phyloP scores from a whole-genome alignment of 1,140 invertebrate species.

The Papilio dardanus region DNA sequence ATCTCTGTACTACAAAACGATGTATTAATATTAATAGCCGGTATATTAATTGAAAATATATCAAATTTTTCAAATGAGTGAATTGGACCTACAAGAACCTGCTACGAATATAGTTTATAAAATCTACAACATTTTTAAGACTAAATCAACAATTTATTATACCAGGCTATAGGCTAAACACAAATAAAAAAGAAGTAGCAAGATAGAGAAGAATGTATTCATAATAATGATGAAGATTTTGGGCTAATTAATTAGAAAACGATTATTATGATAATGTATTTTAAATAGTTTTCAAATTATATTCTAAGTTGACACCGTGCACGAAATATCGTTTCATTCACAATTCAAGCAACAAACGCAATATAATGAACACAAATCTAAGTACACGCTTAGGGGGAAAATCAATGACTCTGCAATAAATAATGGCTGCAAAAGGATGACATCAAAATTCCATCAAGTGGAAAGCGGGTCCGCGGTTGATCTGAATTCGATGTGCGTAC shows the following conservation, averaged over 20 bases:
- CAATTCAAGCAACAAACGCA: background rate
- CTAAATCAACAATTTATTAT: too few relatives aligned
- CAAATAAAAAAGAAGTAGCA: too few relatives aligned
- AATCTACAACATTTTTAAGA: too few relatives aligned
- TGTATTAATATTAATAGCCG: background rate
- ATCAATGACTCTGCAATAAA: conserved; percentile 56
- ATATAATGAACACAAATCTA: conserved; percentile 29
- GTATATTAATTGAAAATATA: background rate
- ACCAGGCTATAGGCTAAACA: too few relatives aligned
- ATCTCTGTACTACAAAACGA: background rate
- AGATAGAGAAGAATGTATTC: too few relatives aligned
- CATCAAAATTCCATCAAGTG: conserved; percentile 72
- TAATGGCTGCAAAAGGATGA: conserved; percentile 50
- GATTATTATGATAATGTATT: too few relatives aligned
- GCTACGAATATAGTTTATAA: background rate
- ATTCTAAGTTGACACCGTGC: too few relatives aligned
- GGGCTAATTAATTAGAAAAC: too few relatives aligned
- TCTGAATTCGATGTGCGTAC: conserved; percentile 71
- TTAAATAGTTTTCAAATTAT: too few relatives aligned
- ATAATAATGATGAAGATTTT: too few relatives aligned
- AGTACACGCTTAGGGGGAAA: conserved; percentile 41
- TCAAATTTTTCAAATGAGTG: too few relatives aligned
- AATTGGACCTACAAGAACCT: background rate
- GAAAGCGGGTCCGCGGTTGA: conserved; percentile 50
- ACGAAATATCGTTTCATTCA: background rate